Evolutionary conservation across 2,113 vertebrate genomes (phyloP).

Genomic region (Macrotis lagotis): DNA sequence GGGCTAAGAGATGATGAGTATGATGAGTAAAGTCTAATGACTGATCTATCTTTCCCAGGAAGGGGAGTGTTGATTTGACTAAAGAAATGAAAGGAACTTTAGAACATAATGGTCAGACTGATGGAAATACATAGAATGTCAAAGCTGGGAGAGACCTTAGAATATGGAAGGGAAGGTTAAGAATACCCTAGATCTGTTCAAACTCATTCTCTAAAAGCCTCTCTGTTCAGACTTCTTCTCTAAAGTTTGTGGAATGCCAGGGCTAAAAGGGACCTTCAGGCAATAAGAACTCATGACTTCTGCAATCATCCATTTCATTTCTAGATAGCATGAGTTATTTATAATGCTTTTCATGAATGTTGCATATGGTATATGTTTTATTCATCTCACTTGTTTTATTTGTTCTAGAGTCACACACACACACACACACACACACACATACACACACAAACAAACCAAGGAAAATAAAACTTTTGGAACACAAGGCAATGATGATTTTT

Average conservation of each 20-base stretch:
- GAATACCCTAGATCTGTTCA: background rate
- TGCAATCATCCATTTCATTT: background rate
- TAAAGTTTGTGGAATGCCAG: background rate
- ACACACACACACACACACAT: background rate
- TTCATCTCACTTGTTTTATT: background rate
- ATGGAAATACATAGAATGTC: background rate
- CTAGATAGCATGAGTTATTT: background rate
- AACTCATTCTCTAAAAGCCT: background rate
- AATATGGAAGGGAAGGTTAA: background rate
- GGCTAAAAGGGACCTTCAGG: background rate
- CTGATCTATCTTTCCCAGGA: background rate
- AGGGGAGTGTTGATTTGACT: background rate
- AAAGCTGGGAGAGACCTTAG: background rate
- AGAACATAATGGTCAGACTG: background rate
- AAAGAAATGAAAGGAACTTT: background rate
- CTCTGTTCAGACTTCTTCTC: background rate
- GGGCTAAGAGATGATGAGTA: background rate
- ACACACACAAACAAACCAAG: background rate
- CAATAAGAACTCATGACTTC: background rate
- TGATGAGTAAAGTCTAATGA: background rate
- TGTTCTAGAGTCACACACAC: background rate
- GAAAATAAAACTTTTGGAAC: background rate
- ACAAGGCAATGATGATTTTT: background rate
- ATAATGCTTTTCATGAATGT: background rate
- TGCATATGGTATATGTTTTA: background rate